phyloP scores from a whole-genome alignment of 2,888 invertebrate genomes.

The Galerucella calmariensis region DNA sequence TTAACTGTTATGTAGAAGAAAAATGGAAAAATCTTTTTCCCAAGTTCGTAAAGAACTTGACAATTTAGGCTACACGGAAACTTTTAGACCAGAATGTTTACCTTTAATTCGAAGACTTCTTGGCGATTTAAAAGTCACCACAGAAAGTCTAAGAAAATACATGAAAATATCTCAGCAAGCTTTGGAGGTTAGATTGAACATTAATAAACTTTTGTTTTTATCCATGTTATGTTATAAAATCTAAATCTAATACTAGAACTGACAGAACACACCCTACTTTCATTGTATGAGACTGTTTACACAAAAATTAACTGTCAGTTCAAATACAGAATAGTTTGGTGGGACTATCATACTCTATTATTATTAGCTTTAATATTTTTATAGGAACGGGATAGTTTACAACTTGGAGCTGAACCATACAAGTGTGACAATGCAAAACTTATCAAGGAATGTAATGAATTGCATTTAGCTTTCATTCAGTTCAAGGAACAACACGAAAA shows the following conservation, averaged over 20 bases:
- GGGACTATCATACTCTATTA: neutral
- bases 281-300: neutral
- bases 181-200: slow-evolving; percentile 67
- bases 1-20: slow-evolving; percentile 33
- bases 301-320: neutral
- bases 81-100: slow-evolving; percentile 79
- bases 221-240: slow-evolving; percentile 6
- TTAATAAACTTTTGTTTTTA: neutral
- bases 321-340: neutral
- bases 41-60: slow-evolving; percentile 77
- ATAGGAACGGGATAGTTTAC: slow-evolving; percentile 77
- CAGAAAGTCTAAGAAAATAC: slow-evolving; percentile 86
- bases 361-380: slow-evolving; percentile 49
- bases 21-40: slow-evolving; percentile 58
- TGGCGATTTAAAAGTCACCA: slow-evolving; percentile 86
- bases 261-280: neutral
- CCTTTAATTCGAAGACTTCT: slow-evolving; percentile 84
- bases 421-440: slow-evolving; percentile 83
- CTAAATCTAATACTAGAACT: slow-evolving; percentile 4
- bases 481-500: slow-evolving; percentile 74
- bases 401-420: slow-evolving; percentile 80
- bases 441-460: slow-evolving; percentile 78
- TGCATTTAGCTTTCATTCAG: slow-evolving; percentile 75
- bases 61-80: slow-evolving; percentile 83
- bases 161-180: slow-evolving; percentile 80